Conservation (phyloP, 2,113 vertebrate species). For the Sinocyclocheilus anophthalmus region DNA sequence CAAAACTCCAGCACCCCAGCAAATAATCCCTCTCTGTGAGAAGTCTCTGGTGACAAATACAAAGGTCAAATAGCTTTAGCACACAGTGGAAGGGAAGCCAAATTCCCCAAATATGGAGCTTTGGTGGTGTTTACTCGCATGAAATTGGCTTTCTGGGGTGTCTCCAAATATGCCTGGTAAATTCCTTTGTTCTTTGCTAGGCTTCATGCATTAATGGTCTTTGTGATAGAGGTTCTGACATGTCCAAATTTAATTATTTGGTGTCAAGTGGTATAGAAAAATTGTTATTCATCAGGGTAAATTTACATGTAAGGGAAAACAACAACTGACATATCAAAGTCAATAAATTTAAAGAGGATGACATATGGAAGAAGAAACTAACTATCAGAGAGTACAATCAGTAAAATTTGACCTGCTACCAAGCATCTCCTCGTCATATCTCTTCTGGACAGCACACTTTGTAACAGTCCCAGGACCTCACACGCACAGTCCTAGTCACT, state of each 20-base stretch:
- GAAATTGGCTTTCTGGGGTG: conserved; percentile 82
- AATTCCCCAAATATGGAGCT: conserved; percentile 73
- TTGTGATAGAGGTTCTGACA: conserved; percentile 72
- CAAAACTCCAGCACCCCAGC: conserved; percentile 67
- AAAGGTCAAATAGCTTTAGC: conserved; percentile 70
- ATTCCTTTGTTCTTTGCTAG: conserved; percentile 73
- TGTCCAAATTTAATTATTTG: conserved; percentile 79
- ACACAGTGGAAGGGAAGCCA: conserved; percentile 64
- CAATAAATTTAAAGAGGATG: neutral
- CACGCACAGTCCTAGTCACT: conserved; percentile 65
- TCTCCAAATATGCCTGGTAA: conserved; percentile 79
- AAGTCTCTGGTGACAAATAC: conserved; percentile 67
- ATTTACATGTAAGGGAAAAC: conserved; percentile 74
- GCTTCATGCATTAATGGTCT: conserved; percentile 74
- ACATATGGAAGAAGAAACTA: neutral
- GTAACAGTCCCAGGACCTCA: conserved; percentile 30
- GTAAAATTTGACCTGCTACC: neutral
- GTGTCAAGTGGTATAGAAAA: conserved; percentile 71
- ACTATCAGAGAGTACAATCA: neutral
- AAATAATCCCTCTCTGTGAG: conserved; percentile 73
- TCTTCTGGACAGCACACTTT: conserved; percentile 22
- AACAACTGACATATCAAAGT: conserved; percentile 73
- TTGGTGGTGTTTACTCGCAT: conserved; percentile 73
- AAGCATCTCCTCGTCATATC: conserved; percentile 6
- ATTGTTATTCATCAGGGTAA: conserved; percentile 80